These are phyloP conservation scores for Nipponia nippon DNA, from an alignment of 2,113 vertebrate genomes.

Conservation along the genomic window DNA sequence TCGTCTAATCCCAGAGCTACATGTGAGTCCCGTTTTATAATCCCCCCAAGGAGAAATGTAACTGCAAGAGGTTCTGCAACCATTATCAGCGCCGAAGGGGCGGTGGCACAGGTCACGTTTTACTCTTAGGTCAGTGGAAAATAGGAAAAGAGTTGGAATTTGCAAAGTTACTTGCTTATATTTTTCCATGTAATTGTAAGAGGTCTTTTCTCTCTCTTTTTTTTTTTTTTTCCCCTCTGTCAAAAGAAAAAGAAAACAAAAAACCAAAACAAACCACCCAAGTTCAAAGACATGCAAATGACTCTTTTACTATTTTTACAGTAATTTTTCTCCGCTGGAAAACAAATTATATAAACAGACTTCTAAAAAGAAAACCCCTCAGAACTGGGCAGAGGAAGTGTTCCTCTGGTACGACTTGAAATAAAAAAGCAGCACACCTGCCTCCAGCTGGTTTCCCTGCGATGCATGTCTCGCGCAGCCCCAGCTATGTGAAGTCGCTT, in stretches of 20 bases:
- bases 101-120: rapidly evolving
- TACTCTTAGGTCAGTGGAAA: neutral
- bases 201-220: neutral
- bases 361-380: conserved; percentile 41
- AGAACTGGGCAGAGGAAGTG: conserved; percentile 41
- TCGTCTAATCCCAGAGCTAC: neutral
- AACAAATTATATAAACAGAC: conserved; percentile 50
- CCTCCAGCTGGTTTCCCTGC: conserved; percentile 65
- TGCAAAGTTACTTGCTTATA: neutral
- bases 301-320: conserved; percentile 32
- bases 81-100: neutral
- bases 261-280: neutral
- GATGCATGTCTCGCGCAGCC: conserved; percentile 58
- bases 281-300: conserved; percentile 52
- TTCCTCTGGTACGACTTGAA: conserved; percentile 35
- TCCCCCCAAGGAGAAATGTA: neutral
- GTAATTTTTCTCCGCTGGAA: conserved; percentile 25
- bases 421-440: conserved; percentile 69
- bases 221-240: too few relatives aligned
- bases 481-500: conserved; percentile 72
- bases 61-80: neutral
- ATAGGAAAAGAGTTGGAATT: neutral
- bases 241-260: neutral
- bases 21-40: neutral
- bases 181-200: neutral